A percentile compares a stretch with the other conserved stretches of the same genome.
phyloP scores from a whole-genome alignment of 2,888 invertebrate genomes.

The Megamerina dolium region DNA sequence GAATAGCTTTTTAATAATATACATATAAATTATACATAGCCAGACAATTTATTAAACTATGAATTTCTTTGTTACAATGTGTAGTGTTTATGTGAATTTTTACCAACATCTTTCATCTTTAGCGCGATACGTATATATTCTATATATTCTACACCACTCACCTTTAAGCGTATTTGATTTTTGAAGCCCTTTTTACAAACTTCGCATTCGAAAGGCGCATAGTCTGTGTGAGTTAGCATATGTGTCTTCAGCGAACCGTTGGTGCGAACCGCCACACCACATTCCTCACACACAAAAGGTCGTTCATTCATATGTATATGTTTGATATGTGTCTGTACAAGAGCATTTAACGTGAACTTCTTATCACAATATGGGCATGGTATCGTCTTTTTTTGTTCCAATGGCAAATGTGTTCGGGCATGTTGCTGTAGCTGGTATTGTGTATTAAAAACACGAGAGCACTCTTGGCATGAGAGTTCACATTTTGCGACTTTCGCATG shows the following conservation, averaged over 20 bases:
- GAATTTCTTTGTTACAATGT: too few species aligned
- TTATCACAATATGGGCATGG: constrained; percentile 41
- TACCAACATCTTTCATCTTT: too few species aligned
- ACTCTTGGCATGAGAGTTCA: constrained; percentile 21
- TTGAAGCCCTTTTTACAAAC: constrained; percentile 48
- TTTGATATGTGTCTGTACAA: constrained; percentile 34
- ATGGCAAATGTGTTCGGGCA: constrained; percentile 27
- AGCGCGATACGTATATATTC: too few species aligned
- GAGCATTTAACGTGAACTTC: constrained; percentile 33
- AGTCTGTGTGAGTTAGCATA: constrained; percentile 51
- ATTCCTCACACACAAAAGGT: constrained; percentile 52
- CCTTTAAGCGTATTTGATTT: constrained; percentile 36
- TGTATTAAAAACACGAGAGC: constrained; percentile 18
- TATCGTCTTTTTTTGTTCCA: constrained; percentile 25
- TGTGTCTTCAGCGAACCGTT: constrained; percentile 51
- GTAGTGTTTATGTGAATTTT: too few species aligned
- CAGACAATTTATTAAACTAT: too few species aligned
- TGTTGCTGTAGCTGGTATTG: constrained; percentile 19
- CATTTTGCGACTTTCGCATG: constrained; percentile 17
- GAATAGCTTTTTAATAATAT: too few species aligned
- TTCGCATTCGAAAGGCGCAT: constrained; percentile 50
- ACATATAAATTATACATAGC: too few species aligned
- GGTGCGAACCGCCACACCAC: constrained; percentile 50
- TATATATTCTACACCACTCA: too few species aligned
- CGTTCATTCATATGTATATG: constrained; percentile 44